Base-by-base conservation (phyloP, 2,113 vertebrate genomes). In the Elachura formosa region DNA sequence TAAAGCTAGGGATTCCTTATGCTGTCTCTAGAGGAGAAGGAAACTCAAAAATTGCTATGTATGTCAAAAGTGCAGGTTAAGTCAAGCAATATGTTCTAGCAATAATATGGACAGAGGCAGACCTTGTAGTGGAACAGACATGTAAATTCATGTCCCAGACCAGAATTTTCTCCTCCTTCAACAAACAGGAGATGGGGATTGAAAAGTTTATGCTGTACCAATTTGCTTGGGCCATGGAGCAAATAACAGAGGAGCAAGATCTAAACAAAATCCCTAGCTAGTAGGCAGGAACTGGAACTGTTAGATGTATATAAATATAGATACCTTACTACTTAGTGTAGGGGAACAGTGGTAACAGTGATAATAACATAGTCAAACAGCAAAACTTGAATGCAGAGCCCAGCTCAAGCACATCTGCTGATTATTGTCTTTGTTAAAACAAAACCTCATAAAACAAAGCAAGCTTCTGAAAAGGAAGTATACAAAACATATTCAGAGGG, bases 191-290 rank as follows among this genome's bases (percentile, higher is more conserved):
- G 13, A 48, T 31, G 15, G 14, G 49, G 26, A 61, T 34, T 40
- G 23, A 69, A 63, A 68, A 90, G 19, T 10, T 86, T 19, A 23
- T 0, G 0, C 8, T 1, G 2, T 17, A 22, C n/a, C 3, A 0
- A 4, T 45, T 75, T 90, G 16, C 24, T 51, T 1, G 0, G 55
- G 46, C 43, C 21, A 9, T 25, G 8, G 41, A 6, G 8, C 20
- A 33, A 38, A 24, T 11, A 33, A 23, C 16, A 67, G 63, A 74
- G 29, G 10, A 62, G 24, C 1, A 8, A 20, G 16, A 11, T 6
- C 46, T 74, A 22, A 74, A 25, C 5, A 6, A 63, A 18, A 21
- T 72, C 33, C 10, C 19, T 36, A 11, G 34, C 17, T 69, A 40
- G 40, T 11, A 58, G 29, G 23, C 17, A 91, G 43, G 43, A 84